These are phyloP conservation scores for Drosophila bipectinata DNA, from an alignment of 1,140 invertebrate genomes.

Conservation along the genomic window DNA sequence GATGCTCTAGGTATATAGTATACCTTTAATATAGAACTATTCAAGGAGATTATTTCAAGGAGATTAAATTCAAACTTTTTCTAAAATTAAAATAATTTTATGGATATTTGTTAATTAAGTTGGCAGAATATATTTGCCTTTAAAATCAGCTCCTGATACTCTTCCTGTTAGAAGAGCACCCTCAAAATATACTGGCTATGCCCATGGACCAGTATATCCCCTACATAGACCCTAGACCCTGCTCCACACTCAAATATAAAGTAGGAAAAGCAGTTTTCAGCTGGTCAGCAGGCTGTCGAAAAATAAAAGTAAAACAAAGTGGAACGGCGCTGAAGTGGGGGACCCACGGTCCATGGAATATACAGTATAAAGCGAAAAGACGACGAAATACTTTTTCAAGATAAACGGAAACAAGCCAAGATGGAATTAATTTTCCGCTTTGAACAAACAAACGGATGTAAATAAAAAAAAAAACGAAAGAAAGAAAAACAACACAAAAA, in stretches of 20 bases:
- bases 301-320: conserved; percentile 67
- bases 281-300: conserved; percentile 71
- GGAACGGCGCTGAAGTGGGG: conserved; percentile 13
- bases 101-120: too few relatives aligned
- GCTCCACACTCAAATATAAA: conserved; percentile 33
- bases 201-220: conserved; percentile 29
- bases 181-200: conserved; percentile 3
- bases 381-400: conserved; percentile 83
- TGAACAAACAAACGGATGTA: conserved; percentile 84
- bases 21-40: too few relatives aligned
- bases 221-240: conserved; percentile 22
- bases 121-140: too few relatives aligned
- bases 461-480: conserved; percentile 76
- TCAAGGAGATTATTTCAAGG: too few relatives aligned
- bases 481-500: conserved; percentile 40
- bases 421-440: conserved; percentile 84
- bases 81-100: too few relatives aligned
- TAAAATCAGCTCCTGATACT: conserved; percentile 4
- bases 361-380: conserved; percentile 65
- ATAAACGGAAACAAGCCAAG: conserved; percentile 84
- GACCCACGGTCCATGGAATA: conserved; percentile 3
- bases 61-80: too few relatives aligned
- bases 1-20: conserved; percentile 22
- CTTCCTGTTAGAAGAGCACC: conserved; percentile 1
- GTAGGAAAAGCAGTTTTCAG: conserved; percentile 61